Conservation (phyloP, 2,113 vertebrate genomes). For the Corythornis vintsioides region DNA sequence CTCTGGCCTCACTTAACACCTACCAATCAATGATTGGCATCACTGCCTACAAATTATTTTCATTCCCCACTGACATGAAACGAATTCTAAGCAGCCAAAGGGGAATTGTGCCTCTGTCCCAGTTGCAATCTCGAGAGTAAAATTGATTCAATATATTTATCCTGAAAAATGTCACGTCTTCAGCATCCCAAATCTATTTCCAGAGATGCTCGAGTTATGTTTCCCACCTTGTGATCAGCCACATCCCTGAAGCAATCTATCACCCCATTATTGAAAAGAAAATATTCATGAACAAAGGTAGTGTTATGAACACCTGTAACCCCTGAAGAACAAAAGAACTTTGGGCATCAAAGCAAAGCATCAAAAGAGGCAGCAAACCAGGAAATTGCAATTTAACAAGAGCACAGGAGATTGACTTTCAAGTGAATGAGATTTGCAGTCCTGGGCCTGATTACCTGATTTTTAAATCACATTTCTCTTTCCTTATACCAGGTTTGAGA, state of each 20-base stretch:
- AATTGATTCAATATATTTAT: conserved; percentile 4
- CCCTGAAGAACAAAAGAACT: not conserved
- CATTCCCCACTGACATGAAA: not conserved
- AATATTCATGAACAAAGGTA: not conserved
- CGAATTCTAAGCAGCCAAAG: not conserved
- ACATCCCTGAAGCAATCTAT: not conserved
- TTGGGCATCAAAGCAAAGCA: not conserved
- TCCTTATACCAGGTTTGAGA: not conserved
- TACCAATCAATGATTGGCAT: not conserved
- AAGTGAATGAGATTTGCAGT: not conserved
- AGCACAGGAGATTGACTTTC: not conserved
- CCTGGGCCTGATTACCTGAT: not conserved
- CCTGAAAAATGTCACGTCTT: not conserved
- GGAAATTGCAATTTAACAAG: not conserved
- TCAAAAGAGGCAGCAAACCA: not conserved
- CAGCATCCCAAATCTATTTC: not conserved
- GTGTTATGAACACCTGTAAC: not conserved
- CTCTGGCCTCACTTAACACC: not conserved
- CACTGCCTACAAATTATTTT: not conserved
- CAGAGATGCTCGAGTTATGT: not conserved
- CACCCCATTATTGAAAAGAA: not conserved
- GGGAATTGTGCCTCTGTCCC: not conserved
- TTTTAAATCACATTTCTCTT: not conserved
- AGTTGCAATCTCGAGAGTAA: not conserved
- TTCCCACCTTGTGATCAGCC: not conserved